Evolutionary conservation across 2,113 vertebrate species (phyloP), one percentile per base, ranked within the genome.

Genomic region (Pavo muticus): DNA sequence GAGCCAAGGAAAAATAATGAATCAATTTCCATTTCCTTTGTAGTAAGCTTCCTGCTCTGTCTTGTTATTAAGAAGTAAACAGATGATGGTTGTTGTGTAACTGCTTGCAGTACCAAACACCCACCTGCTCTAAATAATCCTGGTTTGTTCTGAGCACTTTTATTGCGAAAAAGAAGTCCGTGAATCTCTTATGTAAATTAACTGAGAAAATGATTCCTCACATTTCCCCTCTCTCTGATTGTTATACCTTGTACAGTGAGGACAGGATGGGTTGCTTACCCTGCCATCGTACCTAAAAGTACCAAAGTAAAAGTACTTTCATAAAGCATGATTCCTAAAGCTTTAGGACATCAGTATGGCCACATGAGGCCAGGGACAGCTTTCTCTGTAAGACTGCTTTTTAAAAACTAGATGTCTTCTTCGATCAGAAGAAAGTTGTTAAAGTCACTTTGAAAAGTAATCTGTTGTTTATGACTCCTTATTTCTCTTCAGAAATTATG

Each of bases 401-500:
- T 72, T 40, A 56, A 88, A 94, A 75, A 12, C 14, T 64, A 10
- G 15, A 45, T 82, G 7, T 60, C 52, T 45, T 89, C 48, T 78
- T 77, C 25, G 29, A 21, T 39, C 24, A 19, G 21, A 48, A 86
- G 63, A 69, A 72, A 7, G 68, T 69, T 19, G 21, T 79, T 90
- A 39, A 96, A 91, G 57, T 82, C 50, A 72, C 56, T 79, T 91
- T 91, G 70, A 45, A 79, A 82, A 82, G 39, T 60, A 47, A 64
- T 82, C 47, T 82, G 52, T 87, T 90, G 40, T 29, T 81, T 78
- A 71, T 60, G 50, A 30, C 42, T 87, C 45, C 52, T 89, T 87
- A 60, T 85, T 91, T 78, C 52, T 85, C 63, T 75, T 68, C 59
- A 57, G 39, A 96, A 91, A 82, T 90, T 93, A 88, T 44, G 23